Base-by-base conservation (phyloP, 2,888 invertebrate genomes). In the Campoletis raptor region DNA sequence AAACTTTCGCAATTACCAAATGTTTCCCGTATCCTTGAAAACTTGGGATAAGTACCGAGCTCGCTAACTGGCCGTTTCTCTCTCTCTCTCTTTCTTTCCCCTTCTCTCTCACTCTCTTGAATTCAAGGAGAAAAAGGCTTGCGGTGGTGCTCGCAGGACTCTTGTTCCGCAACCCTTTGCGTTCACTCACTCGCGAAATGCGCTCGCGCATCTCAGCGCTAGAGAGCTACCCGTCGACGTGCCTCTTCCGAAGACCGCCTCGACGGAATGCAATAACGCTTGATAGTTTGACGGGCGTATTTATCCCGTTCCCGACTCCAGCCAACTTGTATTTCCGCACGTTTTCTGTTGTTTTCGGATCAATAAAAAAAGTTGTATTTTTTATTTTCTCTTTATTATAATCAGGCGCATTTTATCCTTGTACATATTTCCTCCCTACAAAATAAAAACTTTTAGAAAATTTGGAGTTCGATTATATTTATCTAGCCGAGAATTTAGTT, bases 1-100 rank as follows among this genome's bases (percentile, higher is more conserved):
- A 91, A 93, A 93, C 92, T 94, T 94, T 93, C 86, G 93, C 92
- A 94, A 94, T 94, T 94, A 94, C 91, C 92, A 91, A 93, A 92
- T 91, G 92, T 92, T 92, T 82, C 79, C 90, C 91, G 90, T 92
- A 93, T 92, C 92, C 93, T 93, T 92, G 92, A 93, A 93, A 92
- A 93, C 86, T 92, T 92, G 52, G 77, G 81, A 70, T 83, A 85
- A 87, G 87, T 81, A 83, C 81, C 83, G 42, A 21, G 83, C 79
- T 76, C 78, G 85, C 74, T 85, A 85, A 85, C 74, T 78, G 40
- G 69, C 42, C 54, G 67, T 45, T 45, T 81, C 42, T 37, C 74
- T 15, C 40, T 42, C 52, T 66, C 52, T 54, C 67, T 61, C 54
- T 67, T 54, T 48, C 61, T 64, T 61, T 64, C 78, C 48, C 78